Conservation (phyloP, 2,888 invertebrate species). For the Caradrina kadenii region DNA sequence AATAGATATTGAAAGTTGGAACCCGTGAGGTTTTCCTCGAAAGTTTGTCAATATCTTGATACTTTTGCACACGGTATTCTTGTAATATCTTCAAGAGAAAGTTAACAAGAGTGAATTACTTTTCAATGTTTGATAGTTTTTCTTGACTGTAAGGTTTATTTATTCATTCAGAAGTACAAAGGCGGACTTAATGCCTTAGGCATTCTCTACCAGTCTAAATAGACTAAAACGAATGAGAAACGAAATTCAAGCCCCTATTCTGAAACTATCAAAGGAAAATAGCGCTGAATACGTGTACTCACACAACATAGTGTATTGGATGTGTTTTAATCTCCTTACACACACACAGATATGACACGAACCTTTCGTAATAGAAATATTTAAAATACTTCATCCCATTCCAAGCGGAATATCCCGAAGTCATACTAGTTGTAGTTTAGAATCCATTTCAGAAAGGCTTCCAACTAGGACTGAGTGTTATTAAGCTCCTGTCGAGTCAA, state of each 20-base stretch:
- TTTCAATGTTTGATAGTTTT: conserved; percentile 4
- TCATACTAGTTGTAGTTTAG: conserved; percentile 58
- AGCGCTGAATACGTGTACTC: conserved; percentile 29
- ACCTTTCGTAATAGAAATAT: conserved; percentile 47
- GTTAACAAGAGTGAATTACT: conserved; percentile 11
- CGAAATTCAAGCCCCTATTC: conserved; percentile 39
- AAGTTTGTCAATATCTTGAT: conserved; percentile 51
- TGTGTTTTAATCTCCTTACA: conserved; percentile 40
- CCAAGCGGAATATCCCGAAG: conserved; percentile 48
- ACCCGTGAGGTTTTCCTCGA: conserved; percentile 26
- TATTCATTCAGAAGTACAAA: too few relatives aligned
- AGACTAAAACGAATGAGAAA: conserved; percentile 15
- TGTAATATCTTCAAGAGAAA: conserved; percentile 33
- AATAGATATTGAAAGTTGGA: conserved; percentile 45
- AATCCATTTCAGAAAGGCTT: conserved; percentile 66
- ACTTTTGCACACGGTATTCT: conserved; percentile 24
- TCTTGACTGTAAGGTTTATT: conserved; percentile 10
- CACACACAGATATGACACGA: conserved; percentile 14
- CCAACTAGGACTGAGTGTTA: conserved; percentile 69
- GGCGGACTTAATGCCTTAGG: too few relatives aligned
- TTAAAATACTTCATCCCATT: conserved; percentile 53
- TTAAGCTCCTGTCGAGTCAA: conserved; percentile 73
- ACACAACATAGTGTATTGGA: conserved; percentile 29
- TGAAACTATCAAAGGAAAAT: conserved; percentile 38
- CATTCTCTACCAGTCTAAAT: too few relatives aligned